Base-by-base conservation (phyloP, 92 coral and sea anemone species). In the Porites cylindrica region DNA sequence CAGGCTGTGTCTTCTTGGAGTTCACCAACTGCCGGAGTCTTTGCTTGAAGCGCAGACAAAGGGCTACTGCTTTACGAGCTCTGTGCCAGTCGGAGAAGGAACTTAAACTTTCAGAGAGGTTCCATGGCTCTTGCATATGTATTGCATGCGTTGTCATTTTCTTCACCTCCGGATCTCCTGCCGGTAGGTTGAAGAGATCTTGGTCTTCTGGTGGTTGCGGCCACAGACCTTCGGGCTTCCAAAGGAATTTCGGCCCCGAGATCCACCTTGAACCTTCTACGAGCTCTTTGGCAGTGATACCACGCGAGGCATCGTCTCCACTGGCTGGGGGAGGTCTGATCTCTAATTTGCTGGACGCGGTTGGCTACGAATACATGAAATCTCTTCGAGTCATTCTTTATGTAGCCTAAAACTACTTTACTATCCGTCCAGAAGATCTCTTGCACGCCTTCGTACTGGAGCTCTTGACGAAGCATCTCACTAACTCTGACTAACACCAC, bases 391-490 rank as follows among this genome's bases (percentile, higher is more conserved):
- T 82, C 74, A 62, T 86, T 92, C 63, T 21, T 82, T 14, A 82
- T 70, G 83, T 92, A 89, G 90, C 81, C 82, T 14, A 89, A 78
- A 18, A 82, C 84, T 12, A 81, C 81, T 64, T 64, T 85, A 24
- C 91, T 80, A 82, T 85, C 93, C 1, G 93, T 81, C 93, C 93
- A 90, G 72, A 78, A 90, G 51, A 89, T 70, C 60, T 82, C 81
- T 61, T 82, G 16, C 12, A 24, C 70, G 51, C 62, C 64, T 23
- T 66, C 74, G 51, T 84, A 69, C 54, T 87, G 86, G 20, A 87
- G 90, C 67, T 91, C 91, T 17, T 66, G 19, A 54, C 81, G 85
- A 4, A 91, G 58, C 78, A 69, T 63, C 53, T 51, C 76, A 74
- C 84, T 80, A 52, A 90, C 82, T 7, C 87, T 87, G 58, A 90